Base-by-base conservation (phyloP, 2,888 invertebrate species). In the Poecilobothrus nobilitatus region DNA sequence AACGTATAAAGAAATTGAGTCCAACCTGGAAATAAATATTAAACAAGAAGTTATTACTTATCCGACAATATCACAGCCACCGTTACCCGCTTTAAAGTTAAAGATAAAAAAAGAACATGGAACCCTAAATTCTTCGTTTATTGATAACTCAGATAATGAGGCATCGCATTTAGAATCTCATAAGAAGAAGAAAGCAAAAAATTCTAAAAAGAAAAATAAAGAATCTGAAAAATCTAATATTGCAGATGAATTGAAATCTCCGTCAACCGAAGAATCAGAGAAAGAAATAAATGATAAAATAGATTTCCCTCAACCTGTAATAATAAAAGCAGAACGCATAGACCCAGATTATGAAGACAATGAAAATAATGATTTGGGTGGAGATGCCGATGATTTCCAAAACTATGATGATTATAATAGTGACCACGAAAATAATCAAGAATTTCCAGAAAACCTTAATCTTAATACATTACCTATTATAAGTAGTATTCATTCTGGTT, bases 21-120 rank as follows among this genome's bases (percentile, higher is more conserved):
- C 68, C 15, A 69, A 71, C 21, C 67, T 71, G 22, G 70, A 70
- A 4, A 63, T 73, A 0, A 71, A 73, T 7, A 74, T 79, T 0
- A 79, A 80, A 66, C 74, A 76, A 27, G 79, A 79, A 68, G 66
- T 68, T 5, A 1, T 44, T 15, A 70, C 67, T 6, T 67, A 68
- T 7, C 18, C 62, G 3, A 53, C 64, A 37, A 37, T 61, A 0
- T 27, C 44, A 27, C 34, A 21, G 7, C 27, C 34, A 62, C 8
- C 72, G 63, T 34, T 12, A 61, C 65, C 65, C 6, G 65, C 37
- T 34, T 18, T 81, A 1, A 80, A 80, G 69, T 70, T 81, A 0
- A 81, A 80, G 73, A 81, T 81, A n/a, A 80, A 78, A 66, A 81
- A 80, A 65, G 79, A 80, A 68, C 80, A 81, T 70, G 81, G 81